These are phyloP conservation scores for Trachythela sp. DNA, from an alignment of 64 coral and sea anemone genomes.

Conservation along the genomic window DNA sequence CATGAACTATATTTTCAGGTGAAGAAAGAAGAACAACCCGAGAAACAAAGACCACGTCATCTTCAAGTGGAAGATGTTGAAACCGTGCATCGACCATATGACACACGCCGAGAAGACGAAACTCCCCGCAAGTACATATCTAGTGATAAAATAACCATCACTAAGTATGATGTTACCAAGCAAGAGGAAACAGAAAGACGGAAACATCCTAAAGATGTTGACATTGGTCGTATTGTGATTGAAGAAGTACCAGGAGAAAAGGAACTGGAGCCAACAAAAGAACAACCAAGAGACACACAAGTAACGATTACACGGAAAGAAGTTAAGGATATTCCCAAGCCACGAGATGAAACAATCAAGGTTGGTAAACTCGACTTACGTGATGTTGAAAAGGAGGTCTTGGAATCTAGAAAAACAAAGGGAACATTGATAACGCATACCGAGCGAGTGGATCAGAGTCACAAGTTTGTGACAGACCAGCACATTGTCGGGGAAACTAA, in stretches of 20 bases:
- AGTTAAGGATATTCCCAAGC: neutral
- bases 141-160: neutral
- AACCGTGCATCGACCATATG: neutral
- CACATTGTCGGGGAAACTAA: neutral
- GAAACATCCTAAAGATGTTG: neutral
- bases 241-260: neutral
- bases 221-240: neutral
- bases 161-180: neutral
- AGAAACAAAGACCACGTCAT: neutral
- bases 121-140: neutral
- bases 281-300: neutral
- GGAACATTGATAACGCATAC: neutral
- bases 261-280: neutral
- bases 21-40: neutral
- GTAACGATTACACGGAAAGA: neutral
- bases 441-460: neutral
- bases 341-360: neutral
- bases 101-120: neutral
- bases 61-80: slow-evolving; percentile 7
- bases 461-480: neutral
- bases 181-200: neutral
- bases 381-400: neutral
- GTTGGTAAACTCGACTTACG: neutral
- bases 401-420: neutral
- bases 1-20: neutral